Conservation (phyloP, 37 sponge, comb jelly and placozoan genomes). For the Hexactinellida sp. region DNA sequence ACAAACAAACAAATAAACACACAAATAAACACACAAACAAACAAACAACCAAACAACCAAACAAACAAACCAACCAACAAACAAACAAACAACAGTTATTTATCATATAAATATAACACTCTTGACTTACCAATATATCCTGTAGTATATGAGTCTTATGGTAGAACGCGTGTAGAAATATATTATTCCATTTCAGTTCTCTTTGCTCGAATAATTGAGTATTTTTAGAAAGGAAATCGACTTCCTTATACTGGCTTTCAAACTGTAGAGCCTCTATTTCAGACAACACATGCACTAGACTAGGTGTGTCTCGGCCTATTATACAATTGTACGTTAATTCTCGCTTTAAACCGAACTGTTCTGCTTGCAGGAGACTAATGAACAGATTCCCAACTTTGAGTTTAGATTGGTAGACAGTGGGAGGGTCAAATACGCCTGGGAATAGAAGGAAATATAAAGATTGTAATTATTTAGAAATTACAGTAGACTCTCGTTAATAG, state of each 20-base stretch:
- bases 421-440: constrained; percentile 3
- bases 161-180: not conserved
- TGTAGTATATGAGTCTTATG: not conserved
- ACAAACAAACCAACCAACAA: too few species aligned
- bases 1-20: too few species aligned
- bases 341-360: not conserved
- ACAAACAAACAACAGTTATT: too few species aligned
- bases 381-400: not conserved
- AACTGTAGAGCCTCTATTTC: not conserved
- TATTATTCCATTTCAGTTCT: not conserved
- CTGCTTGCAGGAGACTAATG: not conserved
- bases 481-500: too few species aligned
- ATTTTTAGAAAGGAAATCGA: not conserved
- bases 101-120: not conserved
- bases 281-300: not conserved
- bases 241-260: not conserved
- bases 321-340: not conserved
- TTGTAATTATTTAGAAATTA: too few species aligned
- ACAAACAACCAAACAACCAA: too few species aligned
- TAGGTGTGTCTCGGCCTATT: not conserved
- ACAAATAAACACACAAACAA: too few species aligned
- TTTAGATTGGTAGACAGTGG: not conserved
- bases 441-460: not conserved
- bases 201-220: not conserved
- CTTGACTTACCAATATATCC: not conserved